Base-by-base conservation (phyloP, 2,888 invertebrate species). In the Platypus cylindrus region DNA sequence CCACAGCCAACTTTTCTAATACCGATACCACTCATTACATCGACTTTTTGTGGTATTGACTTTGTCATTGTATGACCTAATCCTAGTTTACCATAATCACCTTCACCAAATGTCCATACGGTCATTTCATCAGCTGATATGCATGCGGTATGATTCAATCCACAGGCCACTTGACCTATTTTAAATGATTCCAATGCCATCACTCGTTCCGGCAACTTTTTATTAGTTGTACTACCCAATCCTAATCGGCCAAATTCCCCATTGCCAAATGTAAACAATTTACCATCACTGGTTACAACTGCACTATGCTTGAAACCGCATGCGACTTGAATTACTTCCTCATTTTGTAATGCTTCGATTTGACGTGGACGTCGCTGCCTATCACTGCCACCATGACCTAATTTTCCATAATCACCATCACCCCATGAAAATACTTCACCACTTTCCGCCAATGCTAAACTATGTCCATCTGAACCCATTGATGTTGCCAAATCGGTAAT, bases 351-450 rank as follows among this genome's bases (percentile, higher is more conserved):
- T 2, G 70, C 68, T 51, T 75, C 74, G 37, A 75, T 73, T 51
- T 72, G 72, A 30, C 71, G 55, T 0, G 76, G 76, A 26, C 73
- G 54, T 18, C 74, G 57, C 48, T 74, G 73, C 14, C 74, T 54
- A 47, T 75, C 74, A 47, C 70, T 71, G 49, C 73, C 73, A 5
- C 75, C 75, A 50, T 75, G 76, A 0, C 76, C 76, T 18, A 75
- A 56, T 56, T 74, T 73, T 5, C 75, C 75, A 51, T 72, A 74
- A 54, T 75, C 74, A 1, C 75, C 75, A 50, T 75, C 73, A 7
- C 73, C 75, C 74, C 74, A 75, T 13, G 71, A 71, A 51, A 74
- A 75, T 8, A 75, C 74, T 53, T 75, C 75, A 0, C 75, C 75
- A 48, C 70, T 72, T 55, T 74, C 73, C 1, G 74, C 71, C 32